phyloP scores from a whole-genome alignment of 2,888 invertebrate genomes.

The Sisyra terminalis region DNA sequence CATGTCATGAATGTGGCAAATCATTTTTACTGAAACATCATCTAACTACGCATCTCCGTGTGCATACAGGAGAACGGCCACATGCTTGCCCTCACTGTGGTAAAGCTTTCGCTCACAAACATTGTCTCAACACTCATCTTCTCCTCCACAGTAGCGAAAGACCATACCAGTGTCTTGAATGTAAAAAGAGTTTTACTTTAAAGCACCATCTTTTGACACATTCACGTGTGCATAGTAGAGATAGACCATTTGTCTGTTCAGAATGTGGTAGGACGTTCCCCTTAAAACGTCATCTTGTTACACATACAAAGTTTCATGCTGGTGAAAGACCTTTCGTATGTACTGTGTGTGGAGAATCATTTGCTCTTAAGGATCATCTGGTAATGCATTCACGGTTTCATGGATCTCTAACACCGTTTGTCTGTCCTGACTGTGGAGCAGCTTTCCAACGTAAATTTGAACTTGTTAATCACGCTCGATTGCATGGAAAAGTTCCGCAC shows the following conservation, averaged over 20 bases:
- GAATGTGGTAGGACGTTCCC: constrained; percentile 74
- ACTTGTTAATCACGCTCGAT: constrained; percentile 65
- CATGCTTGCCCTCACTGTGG: constrained; percentile 66
- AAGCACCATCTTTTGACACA: constrained; percentile 73
- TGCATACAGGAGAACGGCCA: constrained; percentile 65
- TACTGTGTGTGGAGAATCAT: constrained; percentile 81
- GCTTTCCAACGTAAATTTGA: constrained; percentile 76
- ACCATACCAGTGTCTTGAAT: constrained; percentile 69
- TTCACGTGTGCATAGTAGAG: constrained; percentile 60
- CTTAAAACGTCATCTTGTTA: constrained; percentile 64
- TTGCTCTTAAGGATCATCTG: constrained; percentile 77
- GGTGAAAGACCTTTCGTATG: constrained; percentile 76
- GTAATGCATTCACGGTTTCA: constrained; percentile 78
- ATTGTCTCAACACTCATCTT: constrained; percentile 68
- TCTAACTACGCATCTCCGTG: constrained; percentile 66
- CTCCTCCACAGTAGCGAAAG: constrained; percentile 64
- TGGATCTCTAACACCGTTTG: constrained; percentile 91
- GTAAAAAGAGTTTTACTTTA: constrained; percentile 72
- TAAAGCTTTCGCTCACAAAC: constrained; percentile 67
- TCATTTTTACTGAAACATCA: constrained; percentile 72
- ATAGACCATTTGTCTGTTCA: constrained; percentile 64
- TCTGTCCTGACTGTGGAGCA: constrained; percentile 78
- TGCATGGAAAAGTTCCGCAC: constrained; percentile 67
- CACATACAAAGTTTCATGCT: constrained; percentile 74
- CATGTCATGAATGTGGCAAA: constrained; percentile 70